Evolutionary conservation across 2,113 vertebrate species (phyloP), one percentile per base, ranked within the genome.

Genomic region (Xiphophorus hellerii): DNA sequence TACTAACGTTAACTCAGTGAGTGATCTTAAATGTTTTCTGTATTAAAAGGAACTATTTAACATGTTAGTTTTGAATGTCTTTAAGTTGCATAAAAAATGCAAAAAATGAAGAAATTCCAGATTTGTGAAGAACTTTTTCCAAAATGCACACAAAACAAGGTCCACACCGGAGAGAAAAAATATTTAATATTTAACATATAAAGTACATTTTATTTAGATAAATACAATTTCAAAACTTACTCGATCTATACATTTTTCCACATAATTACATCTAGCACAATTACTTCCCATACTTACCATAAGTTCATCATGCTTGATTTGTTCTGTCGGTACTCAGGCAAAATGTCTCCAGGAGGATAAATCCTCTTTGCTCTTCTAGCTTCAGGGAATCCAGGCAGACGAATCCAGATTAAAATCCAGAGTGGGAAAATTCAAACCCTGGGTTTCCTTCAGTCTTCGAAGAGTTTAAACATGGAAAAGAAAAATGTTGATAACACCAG

Each of bases 201-300:
- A 29, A 33, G 58, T 1, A 31, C 15, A 80, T 17, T 76, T n/a
- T 67, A 6, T 28, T 27, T 70, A 28, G 69, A 20, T 28, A 28
- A 25, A 62, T 13, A 39, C 65, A 65, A 71, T 58, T 37, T 22
- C 67, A 35, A 54, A 30, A 25, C 6, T 10, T 37, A 37, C 22
- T 63, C 7, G 2, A 63, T 4, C 29, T 20, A 29, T 63, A 63
- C 1, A 15, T 27, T 51, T 9, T 28, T 54, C 7, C 22, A 69
- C 29, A 31, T 5, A 14, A 22, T 69, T 11, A 54, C 2, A 30
- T 44, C 29, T 8, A 42, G 7, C 13, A 31, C 28, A 31, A 0
- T 33, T 17, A 5, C 14, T 68, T 66, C 80, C 72, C 42, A 78
- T 90, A 90, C 89, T 87, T 20, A 92, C 90, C 71, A 74, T 25